Conservation (phyloP, 2,113 vertebrate genomes). For the Litocranius walleri region DNA sequence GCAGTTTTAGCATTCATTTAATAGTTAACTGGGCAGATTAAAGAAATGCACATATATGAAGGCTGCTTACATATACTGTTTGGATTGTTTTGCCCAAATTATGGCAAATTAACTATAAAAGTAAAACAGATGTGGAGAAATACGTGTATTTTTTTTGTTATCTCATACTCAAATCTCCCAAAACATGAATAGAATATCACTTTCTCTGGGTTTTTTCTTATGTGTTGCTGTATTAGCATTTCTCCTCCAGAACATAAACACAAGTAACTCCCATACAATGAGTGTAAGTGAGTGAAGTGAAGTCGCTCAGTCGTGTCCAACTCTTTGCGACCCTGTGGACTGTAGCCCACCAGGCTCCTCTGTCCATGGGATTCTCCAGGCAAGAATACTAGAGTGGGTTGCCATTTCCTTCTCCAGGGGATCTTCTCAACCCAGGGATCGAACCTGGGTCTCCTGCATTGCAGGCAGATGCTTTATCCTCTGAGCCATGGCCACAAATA, state of each 20-base stretch:
- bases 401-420: too few species aligned
- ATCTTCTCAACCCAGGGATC: too few species aligned
- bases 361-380: too few species aligned
- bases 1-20: neutral
- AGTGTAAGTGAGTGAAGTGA: slow-evolving; percentile 24
- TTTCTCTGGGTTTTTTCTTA: slow-evolving; percentile 50
- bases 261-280: slow-evolving; percentile 42
- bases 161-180: neutral
- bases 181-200: neutral
- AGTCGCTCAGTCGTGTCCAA: too few species aligned
- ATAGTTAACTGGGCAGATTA: neutral
- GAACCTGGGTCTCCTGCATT: too few species aligned
- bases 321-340: too few species aligned
- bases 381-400: too few species aligned
- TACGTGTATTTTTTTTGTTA: slow-evolving; percentile 9
- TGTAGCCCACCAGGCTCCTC: too few species aligned
- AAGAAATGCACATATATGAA: neutral
- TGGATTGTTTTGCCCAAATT: neutral
- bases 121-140: neutral
- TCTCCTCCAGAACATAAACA: slow-evolving; percentile 49
- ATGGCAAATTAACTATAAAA: neutral
- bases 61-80: neutral
- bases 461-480: too few species aligned
- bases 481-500: slow-evolving; percentile 15
- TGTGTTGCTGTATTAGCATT: slow-evolving; percentile 54